Conservation (phyloP, 2,888 invertebrate genomes). For the Chirona hameri region DNA sequence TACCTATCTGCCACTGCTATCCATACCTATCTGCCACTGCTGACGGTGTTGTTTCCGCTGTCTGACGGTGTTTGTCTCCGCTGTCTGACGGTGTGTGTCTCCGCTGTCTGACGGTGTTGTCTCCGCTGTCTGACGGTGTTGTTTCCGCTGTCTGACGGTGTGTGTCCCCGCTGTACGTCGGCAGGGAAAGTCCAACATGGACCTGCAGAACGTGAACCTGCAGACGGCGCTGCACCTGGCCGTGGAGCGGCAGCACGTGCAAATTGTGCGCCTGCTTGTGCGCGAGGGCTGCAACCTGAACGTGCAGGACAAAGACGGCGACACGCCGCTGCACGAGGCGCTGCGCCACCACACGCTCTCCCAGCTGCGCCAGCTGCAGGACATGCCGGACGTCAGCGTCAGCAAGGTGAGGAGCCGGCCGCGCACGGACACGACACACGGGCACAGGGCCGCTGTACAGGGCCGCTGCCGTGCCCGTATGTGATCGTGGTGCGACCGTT, state of each 20-base stretch:
- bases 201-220: slow-evolving; percentile 91
- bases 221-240: slow-evolving; percentile 87
- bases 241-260: slow-evolving; percentile 95
- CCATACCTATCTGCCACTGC: too few relatives aligned
- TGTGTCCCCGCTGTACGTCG: slow-evolving; percentile 46
- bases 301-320: slow-evolving; percentile 95
- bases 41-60: too few relatives aligned
- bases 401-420: slow-evolving; percentile 36
- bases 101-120: too few relatives aligned
- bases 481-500: too few relatives aligned
- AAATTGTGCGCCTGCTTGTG: slow-evolving; percentile 88
- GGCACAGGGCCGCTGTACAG: too few relatives aligned
- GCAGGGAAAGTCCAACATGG: slow-evolving; percentile 86
- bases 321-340: slow-evolving; percentile 81
- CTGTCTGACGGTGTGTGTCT: too few relatives aligned
- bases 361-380: slow-evolving; percentile 89
- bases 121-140: too few relatives aligned
- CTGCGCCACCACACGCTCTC: slow-evolving; percentile 93
- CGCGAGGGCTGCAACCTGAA: slow-evolving; percentile 90
- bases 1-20: too few relatives aligned
- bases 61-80: too few relatives aligned
- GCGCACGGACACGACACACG: too few relatives aligned
- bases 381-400: slow-evolving; percentile 68
- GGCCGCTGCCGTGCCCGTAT: too few relatives aligned
- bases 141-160: too few relatives aligned